Evolutionary conservation across 2,888 invertebrate species (phyloP).

Genomic region (Crocallis elinguaria): DNA sequence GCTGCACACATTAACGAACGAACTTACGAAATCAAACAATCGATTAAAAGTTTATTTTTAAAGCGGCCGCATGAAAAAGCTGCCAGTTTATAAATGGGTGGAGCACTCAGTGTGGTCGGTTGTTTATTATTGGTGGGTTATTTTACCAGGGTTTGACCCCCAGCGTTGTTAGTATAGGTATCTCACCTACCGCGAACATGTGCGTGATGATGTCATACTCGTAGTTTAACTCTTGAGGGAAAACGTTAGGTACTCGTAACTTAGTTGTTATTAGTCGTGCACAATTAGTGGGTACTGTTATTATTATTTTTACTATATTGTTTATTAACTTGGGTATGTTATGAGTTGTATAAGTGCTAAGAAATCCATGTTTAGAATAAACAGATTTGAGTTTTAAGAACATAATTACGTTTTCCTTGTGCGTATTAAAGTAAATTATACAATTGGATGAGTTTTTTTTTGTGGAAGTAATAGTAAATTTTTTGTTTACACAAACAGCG

Average conservation of each 20-base stretch:
- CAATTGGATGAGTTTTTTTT: no score
- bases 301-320: not conserved
- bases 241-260: not conserved
- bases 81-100: conserved; percentile 23
- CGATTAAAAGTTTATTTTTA: conserved; percentile 18
- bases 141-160: conserved; percentile 45
- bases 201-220: conserved; percentile 5
- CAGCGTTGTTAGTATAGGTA: conserved; percentile 37
- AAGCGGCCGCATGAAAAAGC: conserved; percentile 8
- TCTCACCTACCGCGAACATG: conserved; percentile 5
- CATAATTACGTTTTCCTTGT: no score
- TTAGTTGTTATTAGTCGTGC: not conserved
- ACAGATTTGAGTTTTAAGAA: no score
- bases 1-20: not conserved
- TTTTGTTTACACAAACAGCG: no score
- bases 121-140: conserved; percentile 46
- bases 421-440: no score
- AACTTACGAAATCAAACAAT: conserved; percentile 4
- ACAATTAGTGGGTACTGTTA: not conserved
- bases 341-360: no score
- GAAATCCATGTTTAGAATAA: no score
- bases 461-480: no score
- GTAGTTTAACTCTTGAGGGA: not conserved
- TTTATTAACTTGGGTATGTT: not conserved
- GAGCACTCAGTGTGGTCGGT: conserved; percentile 38